Base-by-base conservation (phyloP, 2,113 vertebrate genomes). In the Grammomys surdaster region DNA sequence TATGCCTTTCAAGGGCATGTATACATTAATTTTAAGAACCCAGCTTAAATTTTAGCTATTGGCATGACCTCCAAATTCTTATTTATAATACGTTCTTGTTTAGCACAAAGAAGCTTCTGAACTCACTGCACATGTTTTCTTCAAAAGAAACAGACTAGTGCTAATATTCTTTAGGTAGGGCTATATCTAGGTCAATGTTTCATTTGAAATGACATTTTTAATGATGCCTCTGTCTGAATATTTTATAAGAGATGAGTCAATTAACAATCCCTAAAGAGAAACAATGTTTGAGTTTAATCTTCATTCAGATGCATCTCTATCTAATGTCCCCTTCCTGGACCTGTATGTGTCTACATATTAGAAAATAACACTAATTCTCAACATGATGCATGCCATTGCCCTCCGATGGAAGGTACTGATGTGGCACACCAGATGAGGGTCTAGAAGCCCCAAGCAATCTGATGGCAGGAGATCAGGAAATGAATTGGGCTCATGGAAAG, bases 401-500 rank as follows among this genome's bases (percentile, higher is more conserved):
- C 97, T 97, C 65, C 48, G 72, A 36, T n/a, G 88, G 54, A 94
- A 87, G 86, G 87, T 9, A 67, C 7, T 89, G 85, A 87, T 81
- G n/a, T 89, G 89, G 2, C 31, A 70, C 16, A 51, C 2, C 40
- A 46, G 14, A 63, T 72, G 33, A 69, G 67, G 73, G 86, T 22
- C 78, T 6, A 93, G 80, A 40, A 90, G 54, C 87, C 65, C 2
- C 8, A 84, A 58, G 88, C 88, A 17, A 89, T 77, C 0, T 60
- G 73, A 93, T 28, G 73, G 46, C 9, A 56, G 89, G 89, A 51
- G 86, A 93, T 93, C 0, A 95, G 82, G 24, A 96, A 81, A 95
- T 95, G 72, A 97, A 96, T 5, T 46, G 85, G 91, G 89, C 89
- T 94, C 90, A 91, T 16, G 89, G 72, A 69, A 97, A 97, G 22